Evolutionary conservation across 1,140 invertebrate genomes (phyloP).

Genomic region (Aporrectodea caliginosa): DNA sequence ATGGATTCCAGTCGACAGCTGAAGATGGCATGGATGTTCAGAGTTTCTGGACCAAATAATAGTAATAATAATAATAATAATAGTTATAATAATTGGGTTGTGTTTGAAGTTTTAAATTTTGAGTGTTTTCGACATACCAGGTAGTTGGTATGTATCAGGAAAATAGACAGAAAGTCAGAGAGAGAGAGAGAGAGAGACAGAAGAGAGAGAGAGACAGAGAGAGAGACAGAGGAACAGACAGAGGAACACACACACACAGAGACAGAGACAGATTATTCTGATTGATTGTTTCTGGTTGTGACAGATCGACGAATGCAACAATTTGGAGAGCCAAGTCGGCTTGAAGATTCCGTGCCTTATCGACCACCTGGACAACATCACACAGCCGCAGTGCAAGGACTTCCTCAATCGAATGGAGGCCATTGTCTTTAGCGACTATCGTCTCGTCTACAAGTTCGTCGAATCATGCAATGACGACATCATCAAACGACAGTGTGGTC

Average conservation of each 20-base stretch:
- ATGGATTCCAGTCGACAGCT: too few relatives aligned
- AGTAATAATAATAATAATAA: too few relatives aligned
- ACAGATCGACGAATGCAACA: background rate
- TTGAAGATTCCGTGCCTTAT: conserved; percentile 69
- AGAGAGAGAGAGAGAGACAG: too few relatives aligned
- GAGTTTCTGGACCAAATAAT: too few relatives aligned
- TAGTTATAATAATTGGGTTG: too few relatives aligned
- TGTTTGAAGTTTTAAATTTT: too few relatives aligned
- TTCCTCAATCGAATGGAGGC: conserved; percentile 73
- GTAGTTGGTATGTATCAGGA: background rate
- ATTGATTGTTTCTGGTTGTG: background rate
- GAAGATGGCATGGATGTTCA: too few relatives aligned
- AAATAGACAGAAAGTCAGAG: background rate
- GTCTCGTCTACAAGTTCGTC: conserved; percentile 76
- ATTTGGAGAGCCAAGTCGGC: background rate
- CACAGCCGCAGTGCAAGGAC: conserved; percentile 64
- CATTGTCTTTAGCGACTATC: conserved; percentile 80
- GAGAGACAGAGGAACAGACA: too few relatives aligned
- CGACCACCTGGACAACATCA: conserved; percentile 70
- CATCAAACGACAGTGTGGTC: conserved; percentile 69
- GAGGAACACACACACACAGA: too few relatives aligned
- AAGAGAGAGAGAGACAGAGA: too few relatives aligned
- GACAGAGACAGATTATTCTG: background rate
- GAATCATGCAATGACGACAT: conserved; percentile 74
- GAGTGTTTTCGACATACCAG: background rate